Conservation (phyloP, 2,797 vertebrate species). For the Platyrinchus mystaceus region DNA sequence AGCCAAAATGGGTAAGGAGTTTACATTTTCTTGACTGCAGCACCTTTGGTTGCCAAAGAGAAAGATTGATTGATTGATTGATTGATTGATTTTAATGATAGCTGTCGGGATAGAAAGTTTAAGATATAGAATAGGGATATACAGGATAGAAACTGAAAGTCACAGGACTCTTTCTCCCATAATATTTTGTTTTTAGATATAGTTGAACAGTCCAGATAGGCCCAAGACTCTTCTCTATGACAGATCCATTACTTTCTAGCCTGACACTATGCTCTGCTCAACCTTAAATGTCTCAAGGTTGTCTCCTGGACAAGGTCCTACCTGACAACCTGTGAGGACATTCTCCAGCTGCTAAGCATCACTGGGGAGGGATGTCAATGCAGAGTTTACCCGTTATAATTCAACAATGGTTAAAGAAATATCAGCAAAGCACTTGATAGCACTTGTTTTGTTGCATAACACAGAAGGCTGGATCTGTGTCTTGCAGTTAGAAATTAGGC, state of each 20-base stretch:
- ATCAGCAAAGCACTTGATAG: background rate
- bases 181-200: background rate
- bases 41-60: background rate
- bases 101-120: background rate
- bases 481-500: background rate
- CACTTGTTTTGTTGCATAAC: background rate
- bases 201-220: background rate
- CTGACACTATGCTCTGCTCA: background rate
- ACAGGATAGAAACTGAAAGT: background rate
- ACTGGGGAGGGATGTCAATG: background rate
- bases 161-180: background rate
- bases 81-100: background rate
- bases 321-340: background rate
- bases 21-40: background rate
- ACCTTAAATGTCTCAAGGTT: background rate
- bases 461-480: background rate
- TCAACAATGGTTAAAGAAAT: background rate
- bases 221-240: background rate
- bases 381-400: background rate
- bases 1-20: background rate
- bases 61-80: no score
- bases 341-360: background rate
- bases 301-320: background rate
- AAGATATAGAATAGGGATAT: background rate
- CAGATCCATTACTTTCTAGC: background rate